Evolutionary conservation across 2,888 invertebrate species (phyloP), one percentile per base, ranked within the genome.

Genomic region (Temnothorax unifasciatus): DNA sequence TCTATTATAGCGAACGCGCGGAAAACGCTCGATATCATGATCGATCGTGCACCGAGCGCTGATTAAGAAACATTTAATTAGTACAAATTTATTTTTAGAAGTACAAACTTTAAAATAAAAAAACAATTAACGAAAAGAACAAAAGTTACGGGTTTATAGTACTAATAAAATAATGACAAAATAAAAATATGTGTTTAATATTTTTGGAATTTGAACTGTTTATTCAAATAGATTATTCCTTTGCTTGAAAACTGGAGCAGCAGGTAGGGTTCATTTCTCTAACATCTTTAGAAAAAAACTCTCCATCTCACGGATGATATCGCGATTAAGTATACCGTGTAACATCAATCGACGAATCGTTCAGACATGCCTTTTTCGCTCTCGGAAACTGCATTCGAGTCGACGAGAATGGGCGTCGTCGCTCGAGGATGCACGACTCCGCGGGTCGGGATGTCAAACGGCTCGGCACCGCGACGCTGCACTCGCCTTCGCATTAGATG

Each of bases 401-500:
- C 71, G 88, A 77, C 73, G 81, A 83, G 75, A 52, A 86, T 87
- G 87, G 87, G 86, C 90, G 90, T 88, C 77, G 76, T 61, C 73
- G 81, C 15, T 63, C 82, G 87, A 85, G 90, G 90, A 92, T 85
- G 86, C 88, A 92, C 86, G 79, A 86, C 90, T 89, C 83, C 83
- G 88, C 89, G 87, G 93, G 92, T 94, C 93, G 92, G 29, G 87
- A 88, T 92, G 94, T 94, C 93, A 91, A 89, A 89, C 89, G 73
- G 69, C 86, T 82, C 73, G 83, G 87, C 79, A 74, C 5, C 71
- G 81, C 81, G 82, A 25, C 69, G 84, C 68, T 89, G 64, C 85
- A 77, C 64, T 85, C 52, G 79, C 44, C 34, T 77, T n/a, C 59
- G 82, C 66, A 68, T 34, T 81, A 69, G 83, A 71, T 61, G 41